Evolutionary conservation across 2,113 vertebrate species (phyloP).

Genomic region (Bostrychus sinensis): DNA sequence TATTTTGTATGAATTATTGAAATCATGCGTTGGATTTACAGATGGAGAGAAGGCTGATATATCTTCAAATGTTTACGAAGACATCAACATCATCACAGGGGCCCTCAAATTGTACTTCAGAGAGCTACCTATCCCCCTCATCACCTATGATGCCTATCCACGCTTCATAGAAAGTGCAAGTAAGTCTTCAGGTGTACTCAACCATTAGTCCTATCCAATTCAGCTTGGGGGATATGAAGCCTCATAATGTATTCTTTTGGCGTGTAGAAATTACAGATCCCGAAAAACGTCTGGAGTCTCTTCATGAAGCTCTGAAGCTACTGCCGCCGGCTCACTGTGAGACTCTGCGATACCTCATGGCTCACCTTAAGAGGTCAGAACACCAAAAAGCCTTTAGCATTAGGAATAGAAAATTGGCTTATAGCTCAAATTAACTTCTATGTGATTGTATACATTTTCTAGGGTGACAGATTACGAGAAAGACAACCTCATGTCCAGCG

Average conservation of each 20-base stretch:
- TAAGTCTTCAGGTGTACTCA: constrained; percentile 25
- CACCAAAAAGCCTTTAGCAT: neutral
- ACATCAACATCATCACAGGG: constrained; percentile 99
- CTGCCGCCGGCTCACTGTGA: constrained; percentile 97
- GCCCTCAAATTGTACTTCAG: constrained; percentile 99
- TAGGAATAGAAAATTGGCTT: neutral
- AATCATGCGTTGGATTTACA: constrained; percentile 44
- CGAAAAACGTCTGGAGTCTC: constrained; percentile 92
- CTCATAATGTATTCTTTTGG: constrained; percentile 1
- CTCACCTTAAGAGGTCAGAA: constrained; percentile 93
- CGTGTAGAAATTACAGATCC: constrained; percentile 88
- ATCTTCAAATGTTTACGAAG: constrained; percentile 95
- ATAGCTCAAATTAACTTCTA: neutral
- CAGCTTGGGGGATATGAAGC: neutral
- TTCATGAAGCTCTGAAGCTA: constrained; percentile 93
- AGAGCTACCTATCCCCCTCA: constrained; percentile 97
- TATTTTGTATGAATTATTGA: too few relatives aligned
- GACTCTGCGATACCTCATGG: constrained; percentile 97
- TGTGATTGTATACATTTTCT: neutral
- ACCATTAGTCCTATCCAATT: neutral
- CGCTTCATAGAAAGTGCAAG: constrained; percentile 93
- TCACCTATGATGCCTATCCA: constrained; percentile 97
- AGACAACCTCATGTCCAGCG: constrained; percentile 93
- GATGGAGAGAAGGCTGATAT: constrained; percentile 98
- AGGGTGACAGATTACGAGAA: constrained; percentile 91